Evolutionary conservation across 2,113 vertebrate species (phyloP), one percentile per base, ranked within the genome.

Genomic region (Delphinus delphis): DNA sequence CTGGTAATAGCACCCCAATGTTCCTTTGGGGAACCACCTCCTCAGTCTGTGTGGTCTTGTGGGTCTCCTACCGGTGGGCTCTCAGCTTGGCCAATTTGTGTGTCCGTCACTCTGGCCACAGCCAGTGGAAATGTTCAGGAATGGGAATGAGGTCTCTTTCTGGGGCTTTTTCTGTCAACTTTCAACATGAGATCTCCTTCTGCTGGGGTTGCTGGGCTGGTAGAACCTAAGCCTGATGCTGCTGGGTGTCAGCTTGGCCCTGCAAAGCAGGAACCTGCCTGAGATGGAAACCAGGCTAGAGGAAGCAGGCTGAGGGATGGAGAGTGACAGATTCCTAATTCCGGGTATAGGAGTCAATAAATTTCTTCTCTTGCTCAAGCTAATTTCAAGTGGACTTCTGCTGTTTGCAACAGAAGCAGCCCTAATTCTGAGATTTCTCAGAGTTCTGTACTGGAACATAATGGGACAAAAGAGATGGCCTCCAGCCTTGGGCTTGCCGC

Each of bases 301-400:
- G 23, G 60, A 77, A 77, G 50, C 33, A 82, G 83, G 41, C 63
- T 47, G 20, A 67, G 53, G 70, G 23, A 53, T 23, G 15, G 70
- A 93, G 50, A 77, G 14, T 63, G 60, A 60, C 23, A 38, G 36
- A 77, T 88, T 44, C 55, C 38, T 76, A 47, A 85, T 36, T 90
- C 60, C 5, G 15, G 9, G 58, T 74, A 68, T 15, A 86, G 20
- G 62, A 89, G 28, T 91, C 65, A 76, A 90, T 47, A 58, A 10
- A 62, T 86, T 58, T 90, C 50, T 92, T 83, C 6, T 92, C 81
- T 97, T 53, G 21, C 21, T 92, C 28, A 83, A 90, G 73, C 38
- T 77, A 86, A 96, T 63, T 91, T 80, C 77, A 67, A 90, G 28
- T 68, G 53, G 53, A 65, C 81, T 96, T 77, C 38, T 95, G 62